Evolutionary conservation across 2,888 invertebrate species (phyloP).

Genomic region (Eupithecia vulgata): DNA sequence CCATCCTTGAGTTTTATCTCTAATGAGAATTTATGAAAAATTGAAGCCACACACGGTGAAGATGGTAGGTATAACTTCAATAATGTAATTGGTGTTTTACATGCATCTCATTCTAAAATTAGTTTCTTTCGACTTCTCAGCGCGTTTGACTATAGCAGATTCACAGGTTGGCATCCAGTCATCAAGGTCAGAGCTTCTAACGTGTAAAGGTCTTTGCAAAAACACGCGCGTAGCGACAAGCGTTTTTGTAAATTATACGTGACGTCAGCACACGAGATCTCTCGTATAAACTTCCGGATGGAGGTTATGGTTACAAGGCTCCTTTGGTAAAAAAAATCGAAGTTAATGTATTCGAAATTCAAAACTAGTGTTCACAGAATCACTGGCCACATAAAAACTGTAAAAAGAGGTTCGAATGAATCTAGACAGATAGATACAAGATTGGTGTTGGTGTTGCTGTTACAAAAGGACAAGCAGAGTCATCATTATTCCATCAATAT

Average conservation of each 20-base stretch:
- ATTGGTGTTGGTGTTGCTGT: neutral
- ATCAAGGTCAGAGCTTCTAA: neutral
- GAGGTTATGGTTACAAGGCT: neutral
- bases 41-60: no score
- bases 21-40: neutral
- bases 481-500: neutral
- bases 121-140: neutral
- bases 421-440: neutral
- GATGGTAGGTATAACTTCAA: no score
- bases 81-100: no score
- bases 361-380: slow-evolving; percentile 1
- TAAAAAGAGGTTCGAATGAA: neutral
- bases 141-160: neutral
- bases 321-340: neutral
- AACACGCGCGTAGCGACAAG: neutral
- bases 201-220: neutral
- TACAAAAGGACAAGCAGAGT: neutral
- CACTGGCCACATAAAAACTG: neutral
- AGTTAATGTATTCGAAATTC: slow-evolving; percentile 1
- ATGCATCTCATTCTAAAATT: no score
- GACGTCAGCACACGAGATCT: neutral
- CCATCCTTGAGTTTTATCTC: neutral
- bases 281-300: neutral
- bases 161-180: neutral
- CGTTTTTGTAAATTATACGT: neutral